Evolutionary conservation across 2,888 invertebrate species (phyloP), one percentile per base, ranked within the genome.

Genomic region (Acleris laterana): DNA sequence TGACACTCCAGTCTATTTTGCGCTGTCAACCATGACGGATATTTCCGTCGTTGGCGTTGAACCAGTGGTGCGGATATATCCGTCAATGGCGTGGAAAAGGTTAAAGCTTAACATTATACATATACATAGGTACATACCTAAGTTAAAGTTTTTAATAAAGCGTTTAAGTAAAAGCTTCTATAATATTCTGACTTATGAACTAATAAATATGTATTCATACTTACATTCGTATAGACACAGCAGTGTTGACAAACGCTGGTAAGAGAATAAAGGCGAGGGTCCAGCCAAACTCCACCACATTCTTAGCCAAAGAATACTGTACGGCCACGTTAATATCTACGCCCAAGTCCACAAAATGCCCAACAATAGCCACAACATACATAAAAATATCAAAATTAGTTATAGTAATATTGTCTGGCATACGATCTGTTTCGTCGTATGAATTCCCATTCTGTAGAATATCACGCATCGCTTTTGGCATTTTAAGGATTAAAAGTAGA

Each of bases 191-290:
- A 38, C 13, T 11, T 46, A 46, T 17, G 7, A 17, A 17, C n/a
- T 17, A 46, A n/a, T 6, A 6, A 16, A 44, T n/a, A 44, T 42
- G 11, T 42, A 28, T 63, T 69, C 58, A 4, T 68, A 93, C 94
- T 93, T 85, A 95, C 96, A 97, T 96, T 84, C 95, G 88, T 71
- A 95, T 93, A 59, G 96, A 96, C 61, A 97, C 95, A 13, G 95
- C 94, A 13, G 96, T 96, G 82, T 96, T 96, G 32, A 96, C 94
- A 70, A 96, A 90, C 0, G 96, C 96, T 55, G 97, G 96, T 73
- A 96, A 82, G 55, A 96, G 88, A 71, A 97, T 95, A 78, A 96
- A 96, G 44, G 93, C 93, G 53, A 96, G 81, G 1, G 97, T 97
- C 86, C 95, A 94, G 25, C 93, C 90, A 78, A 96, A 96, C 83